These are phyloP conservation scores for Perodicticus potto DNA, from an alignment of 2,797 vertebrate species.

Conservation along the genomic window DNA sequence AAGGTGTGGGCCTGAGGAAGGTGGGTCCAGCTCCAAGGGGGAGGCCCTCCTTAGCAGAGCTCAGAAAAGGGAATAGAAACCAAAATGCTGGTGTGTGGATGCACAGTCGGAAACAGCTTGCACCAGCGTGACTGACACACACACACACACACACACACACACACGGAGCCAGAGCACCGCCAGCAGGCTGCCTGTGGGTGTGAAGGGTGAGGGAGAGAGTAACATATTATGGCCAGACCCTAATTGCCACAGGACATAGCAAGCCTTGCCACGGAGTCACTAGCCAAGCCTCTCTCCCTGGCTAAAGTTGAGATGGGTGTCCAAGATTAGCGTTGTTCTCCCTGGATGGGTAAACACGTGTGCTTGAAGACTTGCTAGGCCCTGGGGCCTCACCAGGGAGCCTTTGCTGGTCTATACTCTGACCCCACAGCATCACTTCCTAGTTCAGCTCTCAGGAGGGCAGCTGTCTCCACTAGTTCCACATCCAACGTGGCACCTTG, in stretches of 20 bases:
- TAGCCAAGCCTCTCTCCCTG: not conserved
- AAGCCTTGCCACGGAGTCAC: not conserved
- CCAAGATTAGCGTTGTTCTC: not conserved
- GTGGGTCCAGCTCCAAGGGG: not conserved
- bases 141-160: fast-evolving
- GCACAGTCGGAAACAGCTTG: not conserved
- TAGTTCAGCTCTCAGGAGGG: not conserved
- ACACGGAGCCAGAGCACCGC: not conserved
- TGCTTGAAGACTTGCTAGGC: not conserved
- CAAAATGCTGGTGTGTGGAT: too few species aligned
- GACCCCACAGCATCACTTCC: not conserved
- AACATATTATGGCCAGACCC: fast-evolving
- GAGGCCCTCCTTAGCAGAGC: not conserved
- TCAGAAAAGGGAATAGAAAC: not conserved
- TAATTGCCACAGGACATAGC: fast-evolving
- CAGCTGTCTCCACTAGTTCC: not conserved
- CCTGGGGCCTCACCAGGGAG: not conserved
- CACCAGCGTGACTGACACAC: fast-evolving
- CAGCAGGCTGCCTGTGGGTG: not conserved
- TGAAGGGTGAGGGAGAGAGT: not conserved
- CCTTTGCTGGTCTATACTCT: not conserved
- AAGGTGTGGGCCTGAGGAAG: not conserved
- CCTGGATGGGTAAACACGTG: fast-evolving
- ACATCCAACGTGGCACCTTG: not conserved
- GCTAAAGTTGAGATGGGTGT: not conserved